Conservation (phyloP, 2,888 invertebrate species). For the Metacarcinus magister region DNA sequence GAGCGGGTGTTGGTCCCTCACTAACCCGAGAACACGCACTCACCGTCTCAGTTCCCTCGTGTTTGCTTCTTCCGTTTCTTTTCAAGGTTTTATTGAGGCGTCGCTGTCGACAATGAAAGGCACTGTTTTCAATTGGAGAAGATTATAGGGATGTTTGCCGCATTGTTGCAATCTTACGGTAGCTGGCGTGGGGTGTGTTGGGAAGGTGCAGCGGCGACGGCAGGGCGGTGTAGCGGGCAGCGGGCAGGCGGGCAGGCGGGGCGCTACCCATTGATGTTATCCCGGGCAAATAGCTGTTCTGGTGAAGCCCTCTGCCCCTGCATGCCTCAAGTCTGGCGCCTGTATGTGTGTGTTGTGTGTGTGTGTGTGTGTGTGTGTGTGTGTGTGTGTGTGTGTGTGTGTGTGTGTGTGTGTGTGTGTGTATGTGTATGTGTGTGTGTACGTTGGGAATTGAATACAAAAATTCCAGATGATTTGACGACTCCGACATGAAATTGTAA, state of each 20-base stretch:
- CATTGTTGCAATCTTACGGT: neutral
- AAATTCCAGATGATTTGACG: neutral
- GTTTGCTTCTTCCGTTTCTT: neutral
- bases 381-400: conserved; percentile 13
- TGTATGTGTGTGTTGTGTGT: neutral
- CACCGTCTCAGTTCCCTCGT: neutral
- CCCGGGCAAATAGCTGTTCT: neutral
- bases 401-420: conserved; percentile 43
- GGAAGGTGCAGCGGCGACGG: neutral
- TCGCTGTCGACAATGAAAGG: neutral
- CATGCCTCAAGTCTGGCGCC: no score
- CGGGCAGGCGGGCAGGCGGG: neutral
- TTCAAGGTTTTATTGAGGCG: neutral
- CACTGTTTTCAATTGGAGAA: neutral
- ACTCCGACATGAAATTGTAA: no score
- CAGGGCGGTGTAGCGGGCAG: no score
- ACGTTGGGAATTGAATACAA: neutral
- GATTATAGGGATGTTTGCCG: neutral
- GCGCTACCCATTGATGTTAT: neutral
- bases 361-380: conserved; percentile 51
- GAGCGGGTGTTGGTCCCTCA: neutral
- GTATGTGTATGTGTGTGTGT: conserved; percentile 32
- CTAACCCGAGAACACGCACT: neutral
- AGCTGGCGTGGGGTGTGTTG: neutral
- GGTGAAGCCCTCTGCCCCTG: no score